A percentile compares a stretch with the other conserved stretches of the same genome.
phyloP scores from a whole-genome alignment of 2,113 vertebrate genomes.

The Rhinopomastus cyanomelas region DNA sequence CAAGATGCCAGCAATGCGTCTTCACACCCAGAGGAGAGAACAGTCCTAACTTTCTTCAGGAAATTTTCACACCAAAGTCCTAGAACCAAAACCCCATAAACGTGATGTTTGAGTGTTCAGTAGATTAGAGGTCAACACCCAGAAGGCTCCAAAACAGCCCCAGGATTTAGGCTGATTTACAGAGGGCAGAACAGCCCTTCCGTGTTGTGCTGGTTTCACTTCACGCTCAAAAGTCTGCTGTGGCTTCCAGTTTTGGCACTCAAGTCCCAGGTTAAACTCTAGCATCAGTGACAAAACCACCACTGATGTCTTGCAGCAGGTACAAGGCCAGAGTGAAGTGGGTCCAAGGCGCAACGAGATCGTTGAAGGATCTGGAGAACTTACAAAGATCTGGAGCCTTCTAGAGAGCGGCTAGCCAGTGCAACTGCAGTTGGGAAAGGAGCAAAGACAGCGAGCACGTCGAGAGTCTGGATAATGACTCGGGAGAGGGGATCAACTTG shows the following conservation, averaged over 20 bases:
- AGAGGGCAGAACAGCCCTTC: background rate
- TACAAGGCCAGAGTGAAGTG: background rate
- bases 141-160: background rate
- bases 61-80: background rate
- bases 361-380: too few relatives aligned
- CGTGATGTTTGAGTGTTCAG: background rate
- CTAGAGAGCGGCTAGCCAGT: too few relatives aligned
- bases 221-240: background rate
- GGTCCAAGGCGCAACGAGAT: too few relatives aligned
- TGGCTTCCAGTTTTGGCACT: background rate
- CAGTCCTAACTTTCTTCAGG: rapidly evolving
- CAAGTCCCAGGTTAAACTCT: background rate
- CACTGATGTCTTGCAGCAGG: background rate
- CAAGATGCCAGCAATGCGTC: background rate
- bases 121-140: background rate
- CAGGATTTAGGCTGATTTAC: background rate
- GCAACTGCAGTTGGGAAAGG: background rate
- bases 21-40: background rate
- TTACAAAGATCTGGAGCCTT: too few relatives aligned
- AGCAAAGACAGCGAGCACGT: rapidly evolving
- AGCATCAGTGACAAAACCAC: background rate
- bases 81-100: background rate
- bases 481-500: rapidly evolving
- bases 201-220: background rate
- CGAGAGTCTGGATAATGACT: background rate